Evolutionary conservation across 2,113 vertebrate species (phyloP).

Genomic region (Fulica atra): DNA sequence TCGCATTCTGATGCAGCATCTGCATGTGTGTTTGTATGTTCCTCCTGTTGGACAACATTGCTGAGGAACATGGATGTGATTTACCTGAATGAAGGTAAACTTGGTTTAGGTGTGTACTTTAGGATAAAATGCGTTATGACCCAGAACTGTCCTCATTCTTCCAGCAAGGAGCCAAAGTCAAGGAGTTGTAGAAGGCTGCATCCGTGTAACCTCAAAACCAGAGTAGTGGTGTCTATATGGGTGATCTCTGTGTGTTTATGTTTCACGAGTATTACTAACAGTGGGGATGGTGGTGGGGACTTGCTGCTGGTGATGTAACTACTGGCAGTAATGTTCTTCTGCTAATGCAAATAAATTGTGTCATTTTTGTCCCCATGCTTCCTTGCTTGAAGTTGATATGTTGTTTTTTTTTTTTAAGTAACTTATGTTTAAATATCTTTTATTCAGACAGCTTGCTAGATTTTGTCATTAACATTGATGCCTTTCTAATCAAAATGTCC

Average conservation of each 20-base stretch:
- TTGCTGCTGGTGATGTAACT: not conserved
- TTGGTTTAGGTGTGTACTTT: not conserved
- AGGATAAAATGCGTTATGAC: not conserved
- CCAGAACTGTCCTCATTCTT: not conserved
- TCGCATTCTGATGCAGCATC: accelerated
- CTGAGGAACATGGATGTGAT: not conserved
- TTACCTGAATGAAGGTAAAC: not conserved
- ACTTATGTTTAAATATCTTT: not conserved
- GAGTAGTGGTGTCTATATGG: not conserved
- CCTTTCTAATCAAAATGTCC: not conserved
- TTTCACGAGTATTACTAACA: not conserved
- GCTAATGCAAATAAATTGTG: not conserved
- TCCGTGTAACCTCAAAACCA: not conserved
- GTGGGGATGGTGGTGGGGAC: not conserved
- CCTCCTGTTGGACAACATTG: not conserved
- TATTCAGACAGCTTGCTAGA: not conserved
- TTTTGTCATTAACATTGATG: not conserved
- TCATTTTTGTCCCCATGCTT: not conserved
- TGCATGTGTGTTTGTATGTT: not conserved
- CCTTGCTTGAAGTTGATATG: not conserved
- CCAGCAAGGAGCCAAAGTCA: not conserved
- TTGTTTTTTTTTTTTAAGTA: not conserved
- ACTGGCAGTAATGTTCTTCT: not conserved
- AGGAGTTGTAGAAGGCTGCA: not conserved
- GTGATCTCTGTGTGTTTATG: not conserved